Evolutionary conservation across 2,797 vertebrate genomes (phyloP), one percentile per base, ranked within the genome.

Genomic region (Acropternis orthonyx): DNA sequence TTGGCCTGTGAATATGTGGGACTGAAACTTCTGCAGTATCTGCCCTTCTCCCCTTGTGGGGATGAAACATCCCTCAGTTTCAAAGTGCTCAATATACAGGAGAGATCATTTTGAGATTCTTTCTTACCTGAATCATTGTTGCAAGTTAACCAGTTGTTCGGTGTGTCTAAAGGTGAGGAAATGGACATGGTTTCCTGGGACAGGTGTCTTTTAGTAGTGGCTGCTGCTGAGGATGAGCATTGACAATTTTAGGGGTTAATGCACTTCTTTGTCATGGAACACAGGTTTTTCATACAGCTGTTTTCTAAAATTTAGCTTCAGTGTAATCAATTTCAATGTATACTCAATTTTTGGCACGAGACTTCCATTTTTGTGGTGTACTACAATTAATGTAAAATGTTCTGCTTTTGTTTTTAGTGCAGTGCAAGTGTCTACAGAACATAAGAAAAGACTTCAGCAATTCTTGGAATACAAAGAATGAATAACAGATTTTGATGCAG

Each of bases 401-500:
- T 97, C 91, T 97, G 84, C 84, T 71, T 97, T 97, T 97, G 44
- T 97, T 97, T 91, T 92, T 97, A 99, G 99, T 92, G 98, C 99
- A 68, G 98, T 99, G 85, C 98, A 98, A 95, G 97, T 99, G 97
- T 99, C 99, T 77, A 88, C 98, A 86, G 99, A 99, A 97, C 99
- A 99, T 95, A 98, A 98, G 96, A 99, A 99, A 97, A 98, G 98
- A 97, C 97, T 99, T 96, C 99, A 99, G 93, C 99, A 99, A 92
- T 99, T 99, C 97, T 97, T 99, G 98, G 99, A 99, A 68, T 99
- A 99, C 97, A 99, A 99, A 96, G 99, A 99, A 94, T 99, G 98
- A 98, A 81, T 71, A 92, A 91, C 89, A 95, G 96, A 89, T 95
- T 94, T 93, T 92, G 95, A 95, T 97, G 96, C 89, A 94, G 65